Evolutionary conservation across 2,888 invertebrate genomes (phyloP).

Genomic region (Bedellia somnulentella): DNA sequence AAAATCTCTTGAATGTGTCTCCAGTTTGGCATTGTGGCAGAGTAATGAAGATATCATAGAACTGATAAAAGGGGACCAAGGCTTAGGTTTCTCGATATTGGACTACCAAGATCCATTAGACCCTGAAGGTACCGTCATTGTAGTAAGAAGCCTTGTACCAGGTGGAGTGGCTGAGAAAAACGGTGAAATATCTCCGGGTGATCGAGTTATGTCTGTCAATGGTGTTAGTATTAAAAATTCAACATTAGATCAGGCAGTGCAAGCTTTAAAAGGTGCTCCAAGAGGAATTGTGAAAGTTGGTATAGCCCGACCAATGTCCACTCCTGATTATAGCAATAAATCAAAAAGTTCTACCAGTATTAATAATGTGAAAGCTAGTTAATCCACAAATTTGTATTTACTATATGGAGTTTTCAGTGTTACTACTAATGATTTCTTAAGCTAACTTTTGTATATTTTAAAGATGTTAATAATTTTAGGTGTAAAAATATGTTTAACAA

Average conservation of each 20-base stretch:
- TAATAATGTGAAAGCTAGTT: slow-evolving; percentile 36
- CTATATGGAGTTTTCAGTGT: too few relatives aligned
- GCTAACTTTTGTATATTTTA: too few relatives aligned
- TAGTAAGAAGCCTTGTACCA: slow-evolving; percentile 94
- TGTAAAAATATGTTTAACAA: too few relatives aligned
- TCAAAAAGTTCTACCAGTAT: slow-evolving; percentile 42
- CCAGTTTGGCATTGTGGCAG: slow-evolving; percentile 96
- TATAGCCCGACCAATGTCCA: slow-evolving; percentile 81
- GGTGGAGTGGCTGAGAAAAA: slow-evolving; percentile 97
- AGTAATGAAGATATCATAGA: slow-evolving; percentile 90
- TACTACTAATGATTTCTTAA: too few relatives aligned
- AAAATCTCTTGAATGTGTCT: slow-evolving; percentile 92
- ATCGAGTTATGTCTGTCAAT: slow-evolving; percentile 90
- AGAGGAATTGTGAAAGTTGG: slow-evolving; percentile 89
- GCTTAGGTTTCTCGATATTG: slow-evolving; percentile 96
- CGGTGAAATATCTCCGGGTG: slow-evolving; percentile 93
- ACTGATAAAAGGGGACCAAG: slow-evolving; percentile 90
- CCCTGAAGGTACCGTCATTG: slow-evolving; percentile 93
- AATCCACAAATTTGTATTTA: slow-evolving; percentile 19
- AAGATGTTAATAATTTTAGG: too few relatives aligned
- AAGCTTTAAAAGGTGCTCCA: slow-evolving; percentile 92
- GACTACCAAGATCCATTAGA: slow-evolving; percentile 98
- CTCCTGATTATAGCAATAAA: slow-evolving; percentile 30
- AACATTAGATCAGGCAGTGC: slow-evolving; percentile 92
- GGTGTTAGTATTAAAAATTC: slow-evolving; percentile 88